Conservation (phyloP, 1,140 invertebrate genomes). For the Stenopsyche tienmushanensis region DNA sequence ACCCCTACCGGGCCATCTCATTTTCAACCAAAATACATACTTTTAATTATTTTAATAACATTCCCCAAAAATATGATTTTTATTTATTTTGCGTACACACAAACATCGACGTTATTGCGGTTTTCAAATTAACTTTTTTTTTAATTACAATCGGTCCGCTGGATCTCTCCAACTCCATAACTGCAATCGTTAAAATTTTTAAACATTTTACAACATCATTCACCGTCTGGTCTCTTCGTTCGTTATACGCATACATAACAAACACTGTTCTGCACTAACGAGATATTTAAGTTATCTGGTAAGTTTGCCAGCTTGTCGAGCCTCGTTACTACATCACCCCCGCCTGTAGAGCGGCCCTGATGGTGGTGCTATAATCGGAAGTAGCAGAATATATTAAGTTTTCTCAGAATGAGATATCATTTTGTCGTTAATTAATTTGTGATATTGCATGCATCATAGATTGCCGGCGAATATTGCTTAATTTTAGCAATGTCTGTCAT, state of each 20-base stretch:
- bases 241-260: slow-evolving; percentile 20
- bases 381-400: slow-evolving; percentile 22
- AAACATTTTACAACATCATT: too few relatives aligned
- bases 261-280: slow-evolving; percentile 41
- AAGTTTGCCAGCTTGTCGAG: slow-evolving; percentile 41
- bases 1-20: background rate
- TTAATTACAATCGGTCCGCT: too few relatives aligned
- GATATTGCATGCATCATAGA: background rate
- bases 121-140: too few relatives aligned
- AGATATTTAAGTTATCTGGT: slow-evolving; percentile 42
- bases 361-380: slow-evolving; percentile 19
- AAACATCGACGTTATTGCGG: too few relatives aligned
- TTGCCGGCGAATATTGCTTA: background rate
- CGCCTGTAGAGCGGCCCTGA: background rate
- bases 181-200: too few relatives aligned
- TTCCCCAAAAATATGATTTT: too few relatives aligned
- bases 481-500: too few relatives aligned
- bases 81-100: too few relatives aligned
- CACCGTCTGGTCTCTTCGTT: too few relatives aligned
- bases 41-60: too few relatives aligned
- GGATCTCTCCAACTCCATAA: too few relatives aligned
- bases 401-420: background rate
- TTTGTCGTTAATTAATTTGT: background rate
- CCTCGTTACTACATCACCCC: slow-evolving; percentile 35
- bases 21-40: too few relatives aligned